Conservation (phyloP, 2,113 vertebrate species). For the Odocoileus virginianus region DNA sequence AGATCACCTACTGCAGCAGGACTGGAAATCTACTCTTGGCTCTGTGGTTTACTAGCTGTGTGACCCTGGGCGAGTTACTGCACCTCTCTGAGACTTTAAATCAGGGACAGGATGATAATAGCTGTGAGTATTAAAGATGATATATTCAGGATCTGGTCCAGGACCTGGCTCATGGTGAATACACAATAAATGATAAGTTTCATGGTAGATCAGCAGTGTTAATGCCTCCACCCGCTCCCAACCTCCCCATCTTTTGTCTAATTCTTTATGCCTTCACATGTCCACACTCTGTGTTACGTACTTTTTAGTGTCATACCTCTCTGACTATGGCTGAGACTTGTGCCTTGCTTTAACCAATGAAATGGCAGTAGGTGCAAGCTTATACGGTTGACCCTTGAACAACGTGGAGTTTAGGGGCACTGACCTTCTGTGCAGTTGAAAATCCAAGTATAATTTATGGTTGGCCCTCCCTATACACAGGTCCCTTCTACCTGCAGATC, state of each 20-base stretch:
- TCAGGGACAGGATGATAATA: neutral
- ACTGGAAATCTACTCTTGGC: too few species aligned
- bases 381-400: neutral
- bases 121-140: neutral
- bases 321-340: neutral
- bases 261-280: neutral
- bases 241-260: neutral
- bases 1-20: accelerated
- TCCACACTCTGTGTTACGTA: neutral
- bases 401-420: neutral
- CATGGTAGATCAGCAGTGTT: neutral
- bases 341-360: neutral
- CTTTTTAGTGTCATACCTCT: neutral
- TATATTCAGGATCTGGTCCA: neutral
- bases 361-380: neutral
- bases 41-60: neutral
- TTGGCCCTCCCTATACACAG: neutral
- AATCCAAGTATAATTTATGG: neutral
- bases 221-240: neutral
- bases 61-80: neutral
- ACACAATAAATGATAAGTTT: neutral
- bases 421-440: neutral
- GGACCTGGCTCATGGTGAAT: neutral
- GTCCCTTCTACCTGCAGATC: neutral
- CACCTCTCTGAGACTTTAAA: neutral